Percentiles rank a stretch among this genome's conserved stretches.
Evolutionary conservation across 2,888 invertebrate genomes (phyloP).

Genomic region (Gymnosoma rotundatum): DNA sequence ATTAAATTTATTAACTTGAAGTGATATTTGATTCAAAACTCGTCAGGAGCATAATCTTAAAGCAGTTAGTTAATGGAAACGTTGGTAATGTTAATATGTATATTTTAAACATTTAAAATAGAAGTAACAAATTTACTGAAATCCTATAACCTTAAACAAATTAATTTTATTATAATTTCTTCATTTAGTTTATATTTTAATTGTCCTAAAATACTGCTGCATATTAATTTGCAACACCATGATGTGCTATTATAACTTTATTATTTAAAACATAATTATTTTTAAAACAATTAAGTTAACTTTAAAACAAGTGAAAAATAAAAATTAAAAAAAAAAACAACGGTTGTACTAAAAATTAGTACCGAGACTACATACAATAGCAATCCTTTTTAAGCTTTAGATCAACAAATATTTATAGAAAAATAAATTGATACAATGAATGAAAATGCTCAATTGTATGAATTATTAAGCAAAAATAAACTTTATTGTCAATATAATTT

Average conservation of each 20-base stretch:
- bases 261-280: neutral
- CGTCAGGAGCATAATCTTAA: too few species aligned
- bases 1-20: too few species aligned
- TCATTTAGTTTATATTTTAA: conserved; percentile 24
- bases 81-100: conserved; percentile 1
- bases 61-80: neutral
- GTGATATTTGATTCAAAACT: too few species aligned
- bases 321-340: neutral
- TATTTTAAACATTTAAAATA: neutral
- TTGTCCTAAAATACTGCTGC: neutral
- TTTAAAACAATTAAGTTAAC: conserved; percentile 3
- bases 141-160: neutral
- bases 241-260: conserved; percentile 20
- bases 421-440: neutral
- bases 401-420: neutral
- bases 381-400: conserved; percentile 33
- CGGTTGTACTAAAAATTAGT: conserved; percentile 22
- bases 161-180: conserved; percentile 19
- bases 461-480: neutral
- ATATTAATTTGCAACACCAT: conserved; percentile 8
- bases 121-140: neutral
- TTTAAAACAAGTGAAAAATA: neutral
- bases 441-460: conserved; percentile 22
- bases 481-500: neutral
- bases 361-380: conserved; percentile 12